phyloP scores from a whole-genome alignment of 2,113 vertebrate species.

The Nanorana parkeri region DNA sequence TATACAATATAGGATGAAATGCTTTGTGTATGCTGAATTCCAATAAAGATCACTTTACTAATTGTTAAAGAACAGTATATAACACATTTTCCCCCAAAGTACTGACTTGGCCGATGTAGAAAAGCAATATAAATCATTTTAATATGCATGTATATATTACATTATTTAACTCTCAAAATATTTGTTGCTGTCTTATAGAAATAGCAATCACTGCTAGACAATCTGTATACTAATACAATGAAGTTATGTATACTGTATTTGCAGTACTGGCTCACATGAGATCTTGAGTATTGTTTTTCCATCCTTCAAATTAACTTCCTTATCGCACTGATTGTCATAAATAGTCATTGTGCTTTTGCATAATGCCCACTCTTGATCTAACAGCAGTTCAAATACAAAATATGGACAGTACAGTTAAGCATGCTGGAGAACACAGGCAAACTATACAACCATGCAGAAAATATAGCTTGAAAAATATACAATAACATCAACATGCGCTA shows the following conservation, averaged over 20 bases:
- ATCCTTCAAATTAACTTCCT: constrained; percentile 60
- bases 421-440: constrained; percentile 78
- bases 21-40: neutral
- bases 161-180: constrained; percentile 53
- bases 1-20: neutral
- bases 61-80: neutral
- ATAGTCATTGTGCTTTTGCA: constrained; percentile 78
- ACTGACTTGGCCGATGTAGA: constrained; percentile 25
- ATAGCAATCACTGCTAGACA: constrained; percentile 61
- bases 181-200: constrained; percentile 46
- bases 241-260: constrained; percentile 39
- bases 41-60: neutral
- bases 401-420: constrained; percentile 71
- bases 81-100: neutral
- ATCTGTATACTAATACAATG: constrained; percentile 57
- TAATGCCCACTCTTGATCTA: constrained; percentile 76
- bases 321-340: constrained; percentile 78
- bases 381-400: constrained; percentile 73
- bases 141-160: constrained; percentile 56
- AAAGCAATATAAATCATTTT: constrained; percentile 55
- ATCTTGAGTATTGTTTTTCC: constrained; percentile 23
- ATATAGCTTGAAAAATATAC: constrained; percentile 60
- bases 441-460: constrained; percentile 78
- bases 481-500: constrained; percentile 77
- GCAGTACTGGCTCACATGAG: constrained; percentile 55